Base-by-base conservation (phyloP, 2,113 vertebrate species). In the Lonchura striata region DNA sequence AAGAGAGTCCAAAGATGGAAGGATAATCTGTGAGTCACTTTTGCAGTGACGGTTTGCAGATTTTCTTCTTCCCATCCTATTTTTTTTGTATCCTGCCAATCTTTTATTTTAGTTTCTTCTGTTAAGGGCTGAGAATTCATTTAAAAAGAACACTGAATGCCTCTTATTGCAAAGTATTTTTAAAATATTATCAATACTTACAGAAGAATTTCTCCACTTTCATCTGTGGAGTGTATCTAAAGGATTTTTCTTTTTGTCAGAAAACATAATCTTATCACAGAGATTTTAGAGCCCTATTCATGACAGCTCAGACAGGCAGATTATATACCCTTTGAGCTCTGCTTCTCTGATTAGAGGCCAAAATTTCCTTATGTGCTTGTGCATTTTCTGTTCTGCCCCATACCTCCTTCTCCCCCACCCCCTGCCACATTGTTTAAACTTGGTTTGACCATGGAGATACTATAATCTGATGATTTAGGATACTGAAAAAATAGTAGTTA, bases 11-110 rank as follows among this genome's bases (percentile, higher is more conserved):
- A 82, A 76, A 92, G 82, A 96, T 46, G 60, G 71, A 33, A 86
- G 52, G 82, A 56, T 94, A 90, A 93, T 95, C 85, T 78, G 33
- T 95, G 92, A 96, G 79, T 97, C 90, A 96, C 65, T 90, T 77
- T 59, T 94, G 76, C 68, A 68, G 27, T 37, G 78, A 89, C 77
- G 54, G 91, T 78, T 96, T 91, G 89, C 87, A 97, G 79, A 94
- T 96, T 93, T 92, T 30, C 60, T 80, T 64, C 61, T 82, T 79
- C 35, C 41, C 44, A 60, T 71, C 44, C 61, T 60, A 30, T 11
- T 69, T 90, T 86, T 82, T 84, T 92, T 39, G 50, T 27, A 52
- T 52, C 41, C 71, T 66, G 39, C n/a, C 60, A 81, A 22, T 75
- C 79, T 76, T 75, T 81, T 77, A 22, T 57, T 95, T 89, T 27